Evolutionary conservation across 1,140 invertebrate genomes (phyloP), one percentile per base, ranked within the genome.

Genomic region (Ceratoteleas bidentatus): DNA sequence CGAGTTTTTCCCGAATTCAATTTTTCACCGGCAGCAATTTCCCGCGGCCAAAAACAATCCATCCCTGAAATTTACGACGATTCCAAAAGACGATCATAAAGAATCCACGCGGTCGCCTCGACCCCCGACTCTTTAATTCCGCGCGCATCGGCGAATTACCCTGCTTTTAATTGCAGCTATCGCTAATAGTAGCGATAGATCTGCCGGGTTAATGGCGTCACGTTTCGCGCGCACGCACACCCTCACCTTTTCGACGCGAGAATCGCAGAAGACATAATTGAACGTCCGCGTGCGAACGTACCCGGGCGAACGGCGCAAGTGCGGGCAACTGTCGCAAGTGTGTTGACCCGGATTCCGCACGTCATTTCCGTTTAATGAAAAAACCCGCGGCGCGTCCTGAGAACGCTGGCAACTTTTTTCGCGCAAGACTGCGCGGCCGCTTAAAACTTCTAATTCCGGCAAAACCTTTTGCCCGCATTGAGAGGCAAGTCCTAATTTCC

Each of bases 311-410:
- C 43, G 58, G 60, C 65, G 61, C 58, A 56, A 40, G 43, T 15
- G 24, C 49, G 47, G 64, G 68, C 68, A 76, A 68, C 38, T 52
- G 52, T 56, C 61, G 40, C 14, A 1, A 50, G 58, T 64, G 43
- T 64, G 69, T 57, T 77, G 58, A 77, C 65, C 57, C 15, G 58
- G 36, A 62, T 77, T 62, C 64, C 45, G 74, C 34, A 69, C 58
- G 60, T 78, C 53, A 70, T 78, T 78, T 78, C 75, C 65, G 70
- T 78, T 78, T 70, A 70, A 78, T 70, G 70, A 65, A 78, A 70
- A 65, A 70, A 43, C 16, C 62, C 24, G 40, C 47, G 32, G n/a
- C 72, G 49, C 45, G 33, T 68, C 36, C 49, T 4, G 24, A 4
- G n/a, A 61, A 14, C 16, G 40, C 34, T 40, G 16, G 56, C 40